A percentile compares a stretch with the other conserved stretches of the same genome.
Evolutionary conservation across 2,797 vertebrate genomes (phyloP).

Genomic region (Gallirallus australis): DNA sequence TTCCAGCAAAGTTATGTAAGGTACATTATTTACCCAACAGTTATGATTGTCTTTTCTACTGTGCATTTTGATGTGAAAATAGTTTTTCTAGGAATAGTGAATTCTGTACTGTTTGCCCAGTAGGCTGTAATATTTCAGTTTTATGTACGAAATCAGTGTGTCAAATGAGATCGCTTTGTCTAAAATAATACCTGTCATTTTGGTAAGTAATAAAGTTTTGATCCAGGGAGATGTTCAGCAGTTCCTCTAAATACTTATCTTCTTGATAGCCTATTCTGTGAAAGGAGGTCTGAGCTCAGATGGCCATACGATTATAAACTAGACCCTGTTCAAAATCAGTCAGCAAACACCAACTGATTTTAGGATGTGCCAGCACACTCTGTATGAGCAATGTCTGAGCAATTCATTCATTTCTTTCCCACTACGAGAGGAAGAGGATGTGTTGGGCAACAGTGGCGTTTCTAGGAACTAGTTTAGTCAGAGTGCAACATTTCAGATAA

Average conservation of each 20-base stretch:
- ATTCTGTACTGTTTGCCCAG: neutral
- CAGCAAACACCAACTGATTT: neutral
- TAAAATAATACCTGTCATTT: neutral
- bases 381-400: neutral
- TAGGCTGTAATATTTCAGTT: neutral
- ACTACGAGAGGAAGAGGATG: neutral
- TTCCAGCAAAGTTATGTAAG: neutral
- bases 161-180: neutral
- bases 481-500: neutral
- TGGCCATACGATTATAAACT: rapidly evolving
- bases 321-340: neutral
- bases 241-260: neutral
- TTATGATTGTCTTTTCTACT: neutral
- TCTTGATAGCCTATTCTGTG: neutral
- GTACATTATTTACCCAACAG: neutral
- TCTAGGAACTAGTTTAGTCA: neutral
- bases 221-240: neutral
- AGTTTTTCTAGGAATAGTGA: neutral
- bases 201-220: neutral
- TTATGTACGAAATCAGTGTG: rapidly evolving
- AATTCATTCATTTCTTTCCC: neutral
- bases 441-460: neutral
- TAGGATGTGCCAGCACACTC: neutral
- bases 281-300: neutral
- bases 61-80: neutral